Base-by-base conservation (phyloP, 2,888 invertebrate genomes). In the Drosophila tanythrix region DNA sequence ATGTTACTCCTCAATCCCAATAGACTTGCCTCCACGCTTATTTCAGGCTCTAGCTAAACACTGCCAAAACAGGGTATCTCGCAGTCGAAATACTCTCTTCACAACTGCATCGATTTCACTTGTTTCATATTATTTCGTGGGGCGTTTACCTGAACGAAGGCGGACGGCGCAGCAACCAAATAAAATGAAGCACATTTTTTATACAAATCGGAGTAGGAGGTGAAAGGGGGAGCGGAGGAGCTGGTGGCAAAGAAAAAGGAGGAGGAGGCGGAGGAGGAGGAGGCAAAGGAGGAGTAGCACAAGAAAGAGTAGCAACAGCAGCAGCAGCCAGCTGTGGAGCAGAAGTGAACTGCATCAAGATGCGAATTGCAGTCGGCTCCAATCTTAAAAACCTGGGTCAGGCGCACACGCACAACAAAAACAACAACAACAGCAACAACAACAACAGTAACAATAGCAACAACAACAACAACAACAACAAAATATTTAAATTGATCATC, bases 401-500 rank as follows among this genome's bases (percentile, higher is more conserved):
- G 71, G 62, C 70, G 62, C 79, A 71, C 83, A 82, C 79, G 67
- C 78, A 74, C 82, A 70, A 46, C 65, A 65, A 51, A 33, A 75
- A 50, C 40, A 48, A 29, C 61, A 64, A 50, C 53, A 78, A 48
- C 51, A 68, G 3, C 18, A 33, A 8, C 21, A 21, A 13, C 13
- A 29, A 29, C 43, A 67, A 40, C 46, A 62, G 13, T 18, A 50
- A 43, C 36, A 65, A 35, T 59, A 66, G 29, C 36, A 74, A 50
- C 60, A 63, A 62, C 60, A 68, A 52, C 61, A 59, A 67, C 38
- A 76, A 85, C 21, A 21, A 21, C 21, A 59, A 67, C 35, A 76
- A 85, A 90, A 92, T 92, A 92, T 92, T 92, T 92, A 92, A 92
- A 92, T 92, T 92, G 92, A 92, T 92, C 92, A 92, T 92, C 92